phyloP scores from a whole-genome alignment of 2,888 invertebrate species.

The Phytoseiulus persimilis region DNA sequence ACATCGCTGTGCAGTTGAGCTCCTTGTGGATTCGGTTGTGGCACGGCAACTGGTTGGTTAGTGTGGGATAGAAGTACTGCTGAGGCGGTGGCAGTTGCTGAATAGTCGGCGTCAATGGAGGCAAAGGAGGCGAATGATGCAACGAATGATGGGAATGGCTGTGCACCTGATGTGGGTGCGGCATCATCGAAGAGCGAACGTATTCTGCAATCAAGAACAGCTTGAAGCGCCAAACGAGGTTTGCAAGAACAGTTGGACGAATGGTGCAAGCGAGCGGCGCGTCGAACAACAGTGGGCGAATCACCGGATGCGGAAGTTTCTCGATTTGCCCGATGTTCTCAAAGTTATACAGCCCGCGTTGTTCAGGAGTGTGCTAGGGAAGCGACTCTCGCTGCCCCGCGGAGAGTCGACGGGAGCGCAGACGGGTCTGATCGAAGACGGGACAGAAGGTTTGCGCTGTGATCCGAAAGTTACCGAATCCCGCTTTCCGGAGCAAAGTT shows the following conservation, averaged over 20 bases:
- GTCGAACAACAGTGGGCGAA: too few species aligned
- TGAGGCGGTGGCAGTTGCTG: conserved; percentile 31
- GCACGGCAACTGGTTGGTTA: conserved; percentile 20
- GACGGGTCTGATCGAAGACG: too few species aligned
- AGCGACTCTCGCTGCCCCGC: too few species aligned
- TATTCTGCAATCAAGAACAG: neutral
- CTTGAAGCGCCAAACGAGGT: too few species aligned
- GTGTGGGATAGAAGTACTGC: conserved; percentile 37
- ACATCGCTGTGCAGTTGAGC: conserved; percentile 33
- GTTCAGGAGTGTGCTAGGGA: too few species aligned
- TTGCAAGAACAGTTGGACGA: too few species aligned
- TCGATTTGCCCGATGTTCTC: too few species aligned
- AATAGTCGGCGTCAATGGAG: conserved; percentile 23
- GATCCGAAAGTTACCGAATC: neutral
- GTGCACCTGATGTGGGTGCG: conserved; percentile 14
- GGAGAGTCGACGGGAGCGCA: too few species aligned
- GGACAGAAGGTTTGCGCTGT: neutral
- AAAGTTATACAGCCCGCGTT: too few species aligned
- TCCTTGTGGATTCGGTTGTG: conserved; percentile 39
- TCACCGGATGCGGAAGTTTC: too few species aligned
- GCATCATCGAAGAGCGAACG: neutral
- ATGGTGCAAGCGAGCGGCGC: too few species aligned
- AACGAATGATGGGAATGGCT: conserved; percentile 24
- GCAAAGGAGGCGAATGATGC: conserved; percentile 9
- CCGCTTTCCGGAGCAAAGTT: neutral